These are phyloP conservation scores for Vireo altiloquus DNA, from an alignment of 2,113 vertebrate genomes.

Conservation along the genomic window DNA sequence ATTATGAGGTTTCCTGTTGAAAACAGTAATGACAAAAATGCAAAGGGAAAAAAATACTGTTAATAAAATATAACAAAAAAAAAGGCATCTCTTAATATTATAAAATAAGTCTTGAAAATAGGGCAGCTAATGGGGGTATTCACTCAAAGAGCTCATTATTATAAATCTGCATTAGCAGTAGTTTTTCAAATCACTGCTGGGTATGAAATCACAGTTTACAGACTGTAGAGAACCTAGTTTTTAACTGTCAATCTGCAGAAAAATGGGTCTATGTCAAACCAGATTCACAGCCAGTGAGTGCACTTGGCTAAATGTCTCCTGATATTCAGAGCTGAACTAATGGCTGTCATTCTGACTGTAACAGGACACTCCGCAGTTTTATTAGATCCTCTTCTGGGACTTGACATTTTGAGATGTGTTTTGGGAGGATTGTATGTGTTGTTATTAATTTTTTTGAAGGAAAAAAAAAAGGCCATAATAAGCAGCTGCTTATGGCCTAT, in stretches of 20 bases:
- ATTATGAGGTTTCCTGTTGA: constrained; percentile 38
- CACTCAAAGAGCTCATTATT: constrained; percentile 11
- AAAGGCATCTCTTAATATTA: background rate
- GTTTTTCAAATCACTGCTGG: constrained; percentile 15
- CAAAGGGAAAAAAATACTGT: background rate
- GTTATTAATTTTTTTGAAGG: background rate
- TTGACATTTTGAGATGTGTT: background rate
- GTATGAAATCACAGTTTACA: constrained; percentile 7
- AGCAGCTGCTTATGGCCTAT: background rate
- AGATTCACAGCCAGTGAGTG: background rate
- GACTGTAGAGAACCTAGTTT: background rate
- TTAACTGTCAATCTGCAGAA: background rate
- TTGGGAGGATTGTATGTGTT: background rate
- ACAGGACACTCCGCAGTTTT: background rate
- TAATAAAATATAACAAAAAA: background rate
- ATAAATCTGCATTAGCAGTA: constrained; percentile 39
- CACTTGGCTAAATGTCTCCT: background rate
- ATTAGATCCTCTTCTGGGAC: background rate
- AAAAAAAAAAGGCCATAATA: background rate
- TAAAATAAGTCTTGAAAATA: constrained; percentile 9
- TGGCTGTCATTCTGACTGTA: background rate
- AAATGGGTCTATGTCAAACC: background rate
- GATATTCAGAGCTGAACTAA: constrained; percentile 39
- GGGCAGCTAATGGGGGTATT: background rate
- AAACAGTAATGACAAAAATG: constrained; percentile 1